Conservation (phyloP, 30 jellyfish, hydroid and myxozoan species). For the Aurelia aurita region DNA sequence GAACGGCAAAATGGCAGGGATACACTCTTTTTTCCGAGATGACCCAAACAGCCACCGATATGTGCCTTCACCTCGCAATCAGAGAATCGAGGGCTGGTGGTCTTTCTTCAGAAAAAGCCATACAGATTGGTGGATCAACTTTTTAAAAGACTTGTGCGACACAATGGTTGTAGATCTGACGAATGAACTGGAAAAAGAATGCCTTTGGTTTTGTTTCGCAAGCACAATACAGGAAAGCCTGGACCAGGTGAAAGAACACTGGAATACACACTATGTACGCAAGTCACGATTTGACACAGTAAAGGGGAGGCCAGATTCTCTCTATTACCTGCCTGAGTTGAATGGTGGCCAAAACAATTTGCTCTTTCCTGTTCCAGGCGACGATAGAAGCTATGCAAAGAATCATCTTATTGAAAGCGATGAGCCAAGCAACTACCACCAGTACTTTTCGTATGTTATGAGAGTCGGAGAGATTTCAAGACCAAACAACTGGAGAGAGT, state of each 20-base stretch:
- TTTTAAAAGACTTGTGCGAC: conserved; percentile 45
- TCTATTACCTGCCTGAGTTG: conserved; percentile 27
- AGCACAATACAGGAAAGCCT: conserved; percentile 8
- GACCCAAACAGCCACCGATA: conserved; percentile 53
- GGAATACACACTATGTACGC: conserved; percentile 16
- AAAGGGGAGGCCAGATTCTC: conserved; percentile 37
- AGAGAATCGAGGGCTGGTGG: conserved; percentile 79
- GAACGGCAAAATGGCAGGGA: conserved; percentile 65
- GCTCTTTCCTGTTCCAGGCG: conserved; percentile 5
- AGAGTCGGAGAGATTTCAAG: not conserved
- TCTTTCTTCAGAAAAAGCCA: conserved; percentile 34
- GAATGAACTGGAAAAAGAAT: conserved; percentile 1
- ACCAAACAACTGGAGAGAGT: conserved; percentile 10
- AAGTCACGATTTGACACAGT: conserved; percentile 12
- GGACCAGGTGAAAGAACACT: conserved; percentile 14
- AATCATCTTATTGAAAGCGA: not conserved
- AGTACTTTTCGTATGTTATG: not conserved
- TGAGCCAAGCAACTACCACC: not conserved
- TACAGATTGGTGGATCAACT: conserved; percentile 63
- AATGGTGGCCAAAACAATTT: conserved; percentile 11
- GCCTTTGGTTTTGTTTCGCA: too few species aligned
- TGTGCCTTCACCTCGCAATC: conserved; percentile 76
- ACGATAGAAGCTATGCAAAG: not conserved
- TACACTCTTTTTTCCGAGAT: conserved; percentile 61
- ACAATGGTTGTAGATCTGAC: conserved; percentile 13